Base-by-base conservation (phyloP, 2,797 vertebrate genomes). In the Clarias fuscus region DNA sequence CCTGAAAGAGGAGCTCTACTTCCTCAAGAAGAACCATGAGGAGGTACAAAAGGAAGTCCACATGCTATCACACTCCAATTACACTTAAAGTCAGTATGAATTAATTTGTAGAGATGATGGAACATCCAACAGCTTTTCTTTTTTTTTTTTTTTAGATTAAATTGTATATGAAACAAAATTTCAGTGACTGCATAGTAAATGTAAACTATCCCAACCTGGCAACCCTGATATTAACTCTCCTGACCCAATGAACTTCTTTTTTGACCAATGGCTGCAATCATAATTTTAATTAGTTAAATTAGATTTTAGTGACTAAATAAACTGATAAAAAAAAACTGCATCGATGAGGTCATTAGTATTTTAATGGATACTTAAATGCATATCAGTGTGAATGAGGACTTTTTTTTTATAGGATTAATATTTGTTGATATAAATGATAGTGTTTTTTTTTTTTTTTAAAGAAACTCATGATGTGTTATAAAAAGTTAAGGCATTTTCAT, bases 1-100 rank as follows among this genome's bases (percentile, higher is more conserved):
- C 89, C 93, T 97, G 91, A 95, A 96, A 86, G 95, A 96, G 37
- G 96, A 96, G 78, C 94, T 96, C 10, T 95, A 95, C 92, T 95
- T 95, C 93, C 94, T 97, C 37, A 95, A 93, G 94, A 96, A 94
- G 90, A 96, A 96, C 92, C 95, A 97, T 0, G 94, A 96, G 86
- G 95, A 96, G 94, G 96, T 96, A 72, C 11, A 53, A 53, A 53
- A 48, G 48, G 48, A 48, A 3, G 48, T 13, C 0, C 48, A 53
- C 48, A 53, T 6, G 11, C 11, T 53, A 53, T 13, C 48, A 13
- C 48, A 53, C 48, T 13, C 48, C 48, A 53, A 53, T 53, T 53
- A 53, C 48, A 53, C 48, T 53, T 0, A 53, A 53, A 53, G 11
- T 11, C 48, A 53, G 48, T 11, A 53, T 53, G 48, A 53, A 53